phyloP scores from a whole-genome alignment of 1,140 invertebrate species.

The Ylistrum balloti region DNA sequence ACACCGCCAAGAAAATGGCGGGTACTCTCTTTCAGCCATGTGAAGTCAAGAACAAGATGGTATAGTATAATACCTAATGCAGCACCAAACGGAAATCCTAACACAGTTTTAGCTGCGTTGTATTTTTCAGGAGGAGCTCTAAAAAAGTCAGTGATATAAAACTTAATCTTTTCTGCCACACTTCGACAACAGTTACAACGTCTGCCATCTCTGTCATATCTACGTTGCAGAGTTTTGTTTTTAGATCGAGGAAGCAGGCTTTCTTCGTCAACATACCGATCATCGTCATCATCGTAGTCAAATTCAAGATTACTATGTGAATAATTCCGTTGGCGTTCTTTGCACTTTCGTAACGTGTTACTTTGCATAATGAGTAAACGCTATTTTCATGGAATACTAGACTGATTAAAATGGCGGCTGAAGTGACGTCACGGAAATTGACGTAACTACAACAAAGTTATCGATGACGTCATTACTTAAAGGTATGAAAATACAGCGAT shows the following conservation, averaged over 20 bases:
- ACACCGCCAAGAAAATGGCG: constrained; percentile 61
- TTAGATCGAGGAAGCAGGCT: not conserved
- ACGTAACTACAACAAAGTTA: not conserved
- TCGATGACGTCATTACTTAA: not conserved
- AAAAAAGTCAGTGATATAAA: constrained; percentile 42
- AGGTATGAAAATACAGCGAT: too few relatives aligned
- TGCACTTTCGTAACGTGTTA: not conserved
- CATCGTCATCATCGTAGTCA: not conserved
- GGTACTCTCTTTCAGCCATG: constrained; percentile 54
- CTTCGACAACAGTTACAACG: not conserved
- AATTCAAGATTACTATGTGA: not conserved
- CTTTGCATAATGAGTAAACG: not conserved
- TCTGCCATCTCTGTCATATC: not conserved
- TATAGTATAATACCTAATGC: constrained; percentile 57
- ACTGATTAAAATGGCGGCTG: not conserved
- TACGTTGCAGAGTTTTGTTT: not conserved
- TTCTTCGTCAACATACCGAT: not conserved
- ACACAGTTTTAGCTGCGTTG: constrained; percentile 43
- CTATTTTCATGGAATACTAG: not conserved
- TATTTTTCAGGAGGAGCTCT: constrained; percentile 45
- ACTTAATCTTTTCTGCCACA: not conserved
- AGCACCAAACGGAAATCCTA: constrained; percentile 57
- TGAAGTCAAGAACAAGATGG: constrained; percentile 61
- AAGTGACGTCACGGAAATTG: not conserved
- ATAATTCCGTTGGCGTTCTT: too few relatives aligned